These are phyloP conservation scores for Podarcis cretensis DNA, from an alignment of 2,113 vertebrate genomes.

Conservation along the genomic window DNA sequence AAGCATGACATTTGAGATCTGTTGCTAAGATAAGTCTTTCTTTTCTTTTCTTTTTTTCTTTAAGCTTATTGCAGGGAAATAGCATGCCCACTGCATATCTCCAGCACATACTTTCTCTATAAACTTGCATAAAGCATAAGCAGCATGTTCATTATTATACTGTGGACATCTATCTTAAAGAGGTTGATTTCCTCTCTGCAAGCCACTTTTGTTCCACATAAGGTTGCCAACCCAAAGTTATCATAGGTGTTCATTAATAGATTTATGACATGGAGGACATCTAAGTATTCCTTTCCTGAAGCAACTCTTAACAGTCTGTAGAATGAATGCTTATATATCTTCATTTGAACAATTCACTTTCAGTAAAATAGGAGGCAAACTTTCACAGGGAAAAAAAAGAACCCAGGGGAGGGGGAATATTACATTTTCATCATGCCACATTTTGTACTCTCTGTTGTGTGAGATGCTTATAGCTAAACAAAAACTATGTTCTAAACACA, in stretches of 20 bases:
- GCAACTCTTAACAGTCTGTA: background rate
- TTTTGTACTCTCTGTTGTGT: conserved; percentile 28
- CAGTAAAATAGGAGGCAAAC: background rate
- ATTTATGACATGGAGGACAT: conserved; percentile 14
- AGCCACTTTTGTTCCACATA: background rate
- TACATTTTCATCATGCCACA: background rate
- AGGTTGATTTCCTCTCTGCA: background rate
- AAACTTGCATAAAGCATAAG: background rate
- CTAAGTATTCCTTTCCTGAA: background rate
- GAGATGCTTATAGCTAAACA: conserved; percentile 65
- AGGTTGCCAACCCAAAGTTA: background rate
- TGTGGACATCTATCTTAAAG: background rate
- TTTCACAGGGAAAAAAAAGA: background rate
- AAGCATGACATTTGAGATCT: background rate
- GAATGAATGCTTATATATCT: background rate
- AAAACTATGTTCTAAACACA: conserved; percentile 71
- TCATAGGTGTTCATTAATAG: background rate
- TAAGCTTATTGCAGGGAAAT: background rate
- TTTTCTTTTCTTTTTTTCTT: background rate
- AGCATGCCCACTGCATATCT: background rate
- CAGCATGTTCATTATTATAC: background rate
- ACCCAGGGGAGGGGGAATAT: background rate
- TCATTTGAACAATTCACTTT: conserved; percentile 8
- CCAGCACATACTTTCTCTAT: background rate
- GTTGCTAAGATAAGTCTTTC: background rate